phyloP scores from a whole-genome alignment of 2,113 vertebrate species.

The Siphamia tubifer region DNA sequence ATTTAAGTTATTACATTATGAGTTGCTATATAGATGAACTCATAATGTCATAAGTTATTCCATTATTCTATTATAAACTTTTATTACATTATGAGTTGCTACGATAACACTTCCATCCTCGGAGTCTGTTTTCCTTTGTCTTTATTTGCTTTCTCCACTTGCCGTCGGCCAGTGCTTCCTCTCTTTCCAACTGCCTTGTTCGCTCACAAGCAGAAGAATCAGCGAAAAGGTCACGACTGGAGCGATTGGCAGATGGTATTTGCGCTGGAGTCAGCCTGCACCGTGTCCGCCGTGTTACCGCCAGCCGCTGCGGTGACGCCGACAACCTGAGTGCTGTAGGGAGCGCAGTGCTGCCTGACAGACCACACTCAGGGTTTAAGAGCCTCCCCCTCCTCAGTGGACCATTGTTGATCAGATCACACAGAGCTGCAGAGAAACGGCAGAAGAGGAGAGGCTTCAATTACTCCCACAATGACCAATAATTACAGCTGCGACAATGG shows the following conservation, averaged over 20 bases:
- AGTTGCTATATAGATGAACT: no score
- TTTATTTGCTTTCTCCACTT: not conserved
- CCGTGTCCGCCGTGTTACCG: conserved; percentile 19
- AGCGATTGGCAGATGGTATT: conserved; percentile 72
- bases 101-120: no score
- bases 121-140: no score
- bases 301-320: conserved; percentile 17
- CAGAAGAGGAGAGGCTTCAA: not conserved
- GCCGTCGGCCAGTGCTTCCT: conserved; percentile 4
- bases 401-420: not conserved
- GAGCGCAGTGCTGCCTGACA: conserved; percentile 7
- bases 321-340: conserved; percentile 31
- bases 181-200: not conserved
- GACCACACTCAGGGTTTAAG: conserved; percentile 19
- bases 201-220: conserved; percentile 52
- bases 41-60: no score
- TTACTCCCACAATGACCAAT: not conserved
- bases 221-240: conserved; percentile 67
- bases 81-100: no score
- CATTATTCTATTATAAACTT: no score
- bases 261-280: conserved; percentile 47
- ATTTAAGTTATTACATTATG: no score
- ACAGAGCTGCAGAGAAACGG: not conserved
- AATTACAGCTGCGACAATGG: not conserved
- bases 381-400: not conserved